Conservation (phyloP, 2,113 vertebrate species). For the Orycteropus afer region DNA sequence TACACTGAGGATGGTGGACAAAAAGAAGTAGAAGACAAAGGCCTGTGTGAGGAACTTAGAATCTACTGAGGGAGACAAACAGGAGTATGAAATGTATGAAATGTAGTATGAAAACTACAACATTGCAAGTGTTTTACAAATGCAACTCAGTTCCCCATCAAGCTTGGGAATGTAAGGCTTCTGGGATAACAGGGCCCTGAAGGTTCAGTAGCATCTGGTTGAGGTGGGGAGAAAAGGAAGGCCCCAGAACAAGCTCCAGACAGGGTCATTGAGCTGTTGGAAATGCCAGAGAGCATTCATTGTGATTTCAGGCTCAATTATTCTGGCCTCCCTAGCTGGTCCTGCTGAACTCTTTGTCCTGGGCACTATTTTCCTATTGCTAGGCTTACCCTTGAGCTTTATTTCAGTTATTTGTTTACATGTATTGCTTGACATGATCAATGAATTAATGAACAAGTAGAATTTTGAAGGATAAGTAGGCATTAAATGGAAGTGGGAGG, state of each 20-base stretch:
- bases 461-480: neutral
- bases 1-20: neutral
- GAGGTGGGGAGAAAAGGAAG: neutral
- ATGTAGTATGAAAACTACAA: too few relatives aligned
- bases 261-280: neutral
- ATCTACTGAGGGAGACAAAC: neutral
- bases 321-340: neutral
- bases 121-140: neutral
- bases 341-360: neutral
- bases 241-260: neutral
- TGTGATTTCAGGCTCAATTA: neutral
- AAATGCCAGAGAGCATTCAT: rapidly evolving
- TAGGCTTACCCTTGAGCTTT: neutral
- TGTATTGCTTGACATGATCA: neutral
- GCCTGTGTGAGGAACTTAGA: neutral
- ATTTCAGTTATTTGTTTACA: neutral
- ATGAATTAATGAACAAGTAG: neutral
- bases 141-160: neutral
- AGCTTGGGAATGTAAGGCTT: neutral
- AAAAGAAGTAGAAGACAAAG: neutral
- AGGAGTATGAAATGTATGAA: neutral
- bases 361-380: neutral
- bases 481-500: neutral
- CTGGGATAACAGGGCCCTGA: neutral
- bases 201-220: neutral